These are phyloP conservation scores for Lithosia quadra DNA, from an alignment of 2,888 invertebrate genomes.

Conservation along the genomic window DNA sequence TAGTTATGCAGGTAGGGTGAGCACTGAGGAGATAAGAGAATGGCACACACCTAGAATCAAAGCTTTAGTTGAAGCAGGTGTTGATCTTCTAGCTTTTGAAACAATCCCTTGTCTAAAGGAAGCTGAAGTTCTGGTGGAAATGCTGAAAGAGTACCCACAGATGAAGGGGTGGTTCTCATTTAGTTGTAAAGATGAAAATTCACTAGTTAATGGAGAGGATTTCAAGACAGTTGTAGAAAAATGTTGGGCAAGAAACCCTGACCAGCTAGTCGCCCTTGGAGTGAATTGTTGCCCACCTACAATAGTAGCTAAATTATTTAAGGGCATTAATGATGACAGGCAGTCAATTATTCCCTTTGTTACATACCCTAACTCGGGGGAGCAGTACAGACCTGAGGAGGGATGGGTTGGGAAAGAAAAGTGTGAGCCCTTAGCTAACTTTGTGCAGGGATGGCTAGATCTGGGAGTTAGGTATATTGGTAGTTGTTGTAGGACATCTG, in stretches of 20 bases:
- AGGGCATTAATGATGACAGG: conserved; percentile 66
- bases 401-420: conserved; percentile 90
- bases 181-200: conserved; percentile 89
- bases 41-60: conserved; percentile 95
- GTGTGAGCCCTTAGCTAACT: conserved; percentile 88
- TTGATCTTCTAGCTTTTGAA: conserved; percentile 95
- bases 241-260: conserved; percentile 89
- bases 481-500: conserved; percentile 95
- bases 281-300: conserved; percentile 92
- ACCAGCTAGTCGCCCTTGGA: conserved; percentile 92
- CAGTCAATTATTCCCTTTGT: conserved; percentile 89
- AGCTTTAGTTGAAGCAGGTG: conserved; percentile 91
- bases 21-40: conserved; percentile 88
- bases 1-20: conserved; percentile 88
- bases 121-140: conserved; percentile 91
- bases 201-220: conserved; percentile 91
- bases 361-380: conserved; percentile 97
- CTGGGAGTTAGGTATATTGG: conserved; percentile 94
- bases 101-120: conserved; percentile 95
- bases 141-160: conserved; percentile 92
- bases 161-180: conserved; percentile 96
- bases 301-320: conserved; percentile 68
- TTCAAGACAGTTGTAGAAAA: conserved; percentile 89
- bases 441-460: conserved; percentile 92
- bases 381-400: conserved; percentile 88